Base-by-base conservation (phyloP, 2,797 vertebrate species). In the Graptemys geographica region DNA sequence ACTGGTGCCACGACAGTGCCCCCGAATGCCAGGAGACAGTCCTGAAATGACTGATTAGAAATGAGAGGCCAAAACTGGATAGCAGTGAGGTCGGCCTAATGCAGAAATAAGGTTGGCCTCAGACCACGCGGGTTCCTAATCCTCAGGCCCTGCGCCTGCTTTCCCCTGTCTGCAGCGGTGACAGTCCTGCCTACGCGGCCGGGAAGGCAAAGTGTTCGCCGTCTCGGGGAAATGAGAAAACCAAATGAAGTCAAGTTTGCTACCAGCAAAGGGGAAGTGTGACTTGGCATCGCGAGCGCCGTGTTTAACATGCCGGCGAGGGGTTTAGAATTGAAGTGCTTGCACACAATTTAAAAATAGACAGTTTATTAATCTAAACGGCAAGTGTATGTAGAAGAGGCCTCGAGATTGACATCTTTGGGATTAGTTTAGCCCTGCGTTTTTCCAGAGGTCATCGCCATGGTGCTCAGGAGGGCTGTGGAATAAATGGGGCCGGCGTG, bases 351-450 rank as follows among this genome's bases (percentile, higher is more conserved):
- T 96, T 98, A 98, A 97, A 98, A 98, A 98, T 95, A 97, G 98
- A 98, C 98, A 98, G 98, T 98, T 98, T 98, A 98, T 98, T 98
- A 98, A 98, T 98, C 97, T 98, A 98, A 98, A 98, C 98, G 90
- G 96, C 97, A 89, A 96, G 97, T 96, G 91, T 98, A 98, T 98
- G 98, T 98, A 98, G 98, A 98, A 98, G 97, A 98, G 98, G 97
- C 98, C 97, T 52, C 90, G 96, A 97, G 98, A 98, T 98, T 98
- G 98, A 98, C 98, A 98, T 97, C 96, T 98, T 98, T 95, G 98
- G 99, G 99, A 99, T 99, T 99, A 99, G 99, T 99, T 99, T 98
- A 94, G 88, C 97, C 97, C 98, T 97, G 97, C 97, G 96, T 98
- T 98, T 98, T 98, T 98, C 97, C 97, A 98, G 96, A 97, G 98